Percentiles rank a stretch among this genome's conserved stretches.
Evolutionary conservation across 2,113 vertebrate species (phyloP).

Genomic region (Mirza zaza): DNA sequence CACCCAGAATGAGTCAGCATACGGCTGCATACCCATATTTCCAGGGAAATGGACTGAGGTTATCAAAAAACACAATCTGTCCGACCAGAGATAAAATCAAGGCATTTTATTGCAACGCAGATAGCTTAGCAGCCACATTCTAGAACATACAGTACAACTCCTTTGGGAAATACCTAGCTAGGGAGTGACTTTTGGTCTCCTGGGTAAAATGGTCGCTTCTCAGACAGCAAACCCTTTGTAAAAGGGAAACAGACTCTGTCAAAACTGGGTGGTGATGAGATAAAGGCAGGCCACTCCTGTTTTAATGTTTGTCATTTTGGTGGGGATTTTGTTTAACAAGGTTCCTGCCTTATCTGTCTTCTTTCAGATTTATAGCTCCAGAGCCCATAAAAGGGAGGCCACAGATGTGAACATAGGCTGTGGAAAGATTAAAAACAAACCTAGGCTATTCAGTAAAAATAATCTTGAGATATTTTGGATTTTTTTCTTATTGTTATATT

Average conservation of each 20-base stretch:
- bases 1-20: conserved; percentile 49
- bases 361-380: conserved; percentile 73
- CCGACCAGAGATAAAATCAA: conserved; percentile 58
- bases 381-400: conserved; percentile 61
- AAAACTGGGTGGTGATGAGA: conserved; percentile 68
- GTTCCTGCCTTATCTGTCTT: conserved; percentile 74
- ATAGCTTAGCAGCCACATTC: not conserved
- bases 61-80: conserved; percentile 55
- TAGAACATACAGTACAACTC: not conserved
- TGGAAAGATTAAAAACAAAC: conserved; percentile 71
- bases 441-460: conserved; percentile 20
- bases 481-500: conserved; percentile 27
- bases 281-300: conserved; percentile 74
- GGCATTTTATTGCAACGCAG: conserved; percentile 8
- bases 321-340: conserved; percentile 78
- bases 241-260: conserved; percentile 62
- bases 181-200: conserved; percentile 65
- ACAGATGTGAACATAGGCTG: conserved; percentile 42
- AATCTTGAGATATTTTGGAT: conserved; percentile 5
- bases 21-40: conserved; percentile 13
- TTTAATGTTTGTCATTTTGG: conserved; percentile 77
- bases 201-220: conserved; percentile 31
- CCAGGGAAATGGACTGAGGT: conserved; percentile 58
- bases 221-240: conserved; percentile 68
- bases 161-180: conserved; percentile 64